Conservation (phyloP, 2,888 invertebrate species). For the Zootermopsis nevadensis region DNA sequence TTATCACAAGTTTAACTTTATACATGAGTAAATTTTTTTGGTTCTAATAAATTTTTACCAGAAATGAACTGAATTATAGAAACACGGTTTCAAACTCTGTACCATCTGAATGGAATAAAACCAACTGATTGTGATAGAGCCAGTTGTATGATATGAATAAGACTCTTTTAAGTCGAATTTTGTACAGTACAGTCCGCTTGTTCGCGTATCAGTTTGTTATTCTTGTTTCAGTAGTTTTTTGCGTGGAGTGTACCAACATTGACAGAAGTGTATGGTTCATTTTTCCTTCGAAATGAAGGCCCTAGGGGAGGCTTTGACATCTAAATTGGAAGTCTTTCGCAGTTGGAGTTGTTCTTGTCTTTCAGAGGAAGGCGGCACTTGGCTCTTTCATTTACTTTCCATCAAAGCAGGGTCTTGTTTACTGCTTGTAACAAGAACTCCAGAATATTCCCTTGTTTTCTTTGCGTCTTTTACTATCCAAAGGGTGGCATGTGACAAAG, state of each 20-base stretch:
- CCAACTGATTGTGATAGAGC: no score
- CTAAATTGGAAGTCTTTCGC: neutral
- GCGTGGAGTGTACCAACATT: neutral
- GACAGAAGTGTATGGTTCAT: neutral
- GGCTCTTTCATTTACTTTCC: neutral
- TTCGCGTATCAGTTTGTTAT: neutral
- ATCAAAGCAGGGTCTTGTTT: neutral
- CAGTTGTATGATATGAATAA: no score
- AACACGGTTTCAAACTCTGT: no score
- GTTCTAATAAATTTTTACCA: no score
- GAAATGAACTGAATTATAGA: no score
- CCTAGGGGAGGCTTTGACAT: constrained; percentile 19
- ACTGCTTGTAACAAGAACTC: constrained; percentile 5
- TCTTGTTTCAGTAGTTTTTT: neutral
- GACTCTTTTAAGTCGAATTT: no score
- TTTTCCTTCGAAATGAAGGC: neutral
- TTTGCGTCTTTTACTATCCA: neutral
- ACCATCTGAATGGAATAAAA: no score
- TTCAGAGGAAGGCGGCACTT: neutral
- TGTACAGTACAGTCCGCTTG: no score
- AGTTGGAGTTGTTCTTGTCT: neutral
- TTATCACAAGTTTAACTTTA: no score
- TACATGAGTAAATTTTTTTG: no score
- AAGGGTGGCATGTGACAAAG: no score
- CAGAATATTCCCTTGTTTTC: neutral